phyloP scores from a whole-genome alignment of 2,888 invertebrate genomes.

The Thumatha senex region DNA sequence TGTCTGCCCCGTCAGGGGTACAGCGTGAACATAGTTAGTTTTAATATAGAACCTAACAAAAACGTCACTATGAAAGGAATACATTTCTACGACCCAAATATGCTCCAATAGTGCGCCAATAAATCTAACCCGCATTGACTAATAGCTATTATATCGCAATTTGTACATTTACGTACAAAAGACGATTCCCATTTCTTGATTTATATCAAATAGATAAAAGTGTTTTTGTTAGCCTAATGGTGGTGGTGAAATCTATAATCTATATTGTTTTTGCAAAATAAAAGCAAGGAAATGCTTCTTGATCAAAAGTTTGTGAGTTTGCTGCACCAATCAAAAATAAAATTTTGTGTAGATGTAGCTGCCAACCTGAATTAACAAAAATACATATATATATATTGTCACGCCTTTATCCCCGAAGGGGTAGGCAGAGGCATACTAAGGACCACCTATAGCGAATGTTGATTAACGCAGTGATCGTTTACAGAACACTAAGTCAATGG shows the following conservation, averaged over 20 bases:
- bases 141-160: slow-evolving; percentile 22
- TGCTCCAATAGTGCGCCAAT: slow-evolving; percentile 24
- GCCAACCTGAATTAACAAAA: too few relatives aligned
- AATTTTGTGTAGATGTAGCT: too few relatives aligned
- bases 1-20: too few relatives aligned
- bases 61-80: slow-evolving; percentile 3
- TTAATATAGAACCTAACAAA: neutral
- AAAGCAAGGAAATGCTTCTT: neutral
- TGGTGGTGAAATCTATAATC: neutral
- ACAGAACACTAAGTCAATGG: too few relatives aligned
- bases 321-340: too few relatives aligned
- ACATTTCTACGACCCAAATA: slow-evolving; percentile 27
- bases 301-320: too few relatives aligned
- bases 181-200: slow-evolving; percentile 3
- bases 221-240: slow-evolving; percentile 13
- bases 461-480: too few relatives aligned
- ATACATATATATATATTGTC: too few relatives aligned
- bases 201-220: slow-evolving; percentile 24
- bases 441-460: too few relatives aligned
- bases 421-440: too few relatives aligned
- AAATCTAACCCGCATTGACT: slow-evolving; percentile 43
- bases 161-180: slow-evolving; percentile 9
- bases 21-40: too few relatives aligned
- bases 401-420: too few relatives aligned
- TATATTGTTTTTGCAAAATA: neutral